Evolutionary conservation across 2,797 vertebrate species (phyloP).

Genomic region (Netta rufina): DNA sequence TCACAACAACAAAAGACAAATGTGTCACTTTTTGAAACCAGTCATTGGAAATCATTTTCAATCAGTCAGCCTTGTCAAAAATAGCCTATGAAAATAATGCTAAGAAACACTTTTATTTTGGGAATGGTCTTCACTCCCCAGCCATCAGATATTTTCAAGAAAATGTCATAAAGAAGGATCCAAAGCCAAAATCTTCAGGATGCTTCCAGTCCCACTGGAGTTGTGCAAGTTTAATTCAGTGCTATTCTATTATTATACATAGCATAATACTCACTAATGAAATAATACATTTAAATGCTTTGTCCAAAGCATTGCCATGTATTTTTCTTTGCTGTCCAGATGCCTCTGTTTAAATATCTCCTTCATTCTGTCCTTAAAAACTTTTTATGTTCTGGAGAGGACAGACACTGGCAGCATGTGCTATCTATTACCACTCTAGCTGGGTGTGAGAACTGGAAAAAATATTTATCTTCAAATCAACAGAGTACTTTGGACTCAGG

Average conservation of each 20-base stretch:
- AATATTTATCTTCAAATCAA: background rate
- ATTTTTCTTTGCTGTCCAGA: background rate
- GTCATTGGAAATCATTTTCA: background rate
- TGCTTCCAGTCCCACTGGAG: background rate
- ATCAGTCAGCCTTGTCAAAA: background rate
- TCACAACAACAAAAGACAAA: background rate
- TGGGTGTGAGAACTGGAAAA: background rate
- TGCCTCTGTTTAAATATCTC: background rate
- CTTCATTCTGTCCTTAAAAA: background rate
- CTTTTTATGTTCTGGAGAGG: background rate
- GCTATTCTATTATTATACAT: background rate
- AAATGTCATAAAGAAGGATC: background rate
- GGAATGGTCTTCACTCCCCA: background rate
- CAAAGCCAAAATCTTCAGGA: background rate
- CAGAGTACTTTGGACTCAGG: background rate
- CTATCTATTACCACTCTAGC: background rate
- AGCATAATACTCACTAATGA: background rate
- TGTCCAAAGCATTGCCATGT: background rate
- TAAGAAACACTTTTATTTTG: background rate
- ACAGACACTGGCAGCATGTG: background rate
- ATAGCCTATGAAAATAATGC: background rate
- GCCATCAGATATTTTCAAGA: background rate
- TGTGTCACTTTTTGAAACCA: background rate
- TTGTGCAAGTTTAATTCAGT: background rate
- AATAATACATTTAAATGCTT: background rate